Percentiles rank a stretch among this genome's conserved stretches.
Evolutionary conservation across 2,797 vertebrate species (phyloP).

Genomic region (Momotus momota): DNA sequence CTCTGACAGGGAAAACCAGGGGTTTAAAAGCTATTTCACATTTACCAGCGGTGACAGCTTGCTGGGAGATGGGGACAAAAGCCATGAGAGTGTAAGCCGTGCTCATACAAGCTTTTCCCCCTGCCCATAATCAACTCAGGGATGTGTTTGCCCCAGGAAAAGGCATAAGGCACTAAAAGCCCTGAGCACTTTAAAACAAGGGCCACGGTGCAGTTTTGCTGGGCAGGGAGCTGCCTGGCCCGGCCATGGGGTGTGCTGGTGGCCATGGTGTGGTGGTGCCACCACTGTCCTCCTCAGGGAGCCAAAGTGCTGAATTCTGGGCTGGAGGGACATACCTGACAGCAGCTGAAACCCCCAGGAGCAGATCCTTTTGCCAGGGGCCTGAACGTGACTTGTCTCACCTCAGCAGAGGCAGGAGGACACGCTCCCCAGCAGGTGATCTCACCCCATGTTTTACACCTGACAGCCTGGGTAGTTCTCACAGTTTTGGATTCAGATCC

Average conservation of each 20-base stretch:
- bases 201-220: not conserved
- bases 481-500: not conserved
- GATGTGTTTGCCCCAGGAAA: not conserved
- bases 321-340: not conserved
- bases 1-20: not conserved
- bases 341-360: not conserved
- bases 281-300: not conserved
- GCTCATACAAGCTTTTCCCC: not conserved
- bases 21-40: not conserved
- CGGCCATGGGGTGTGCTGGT: not conserved
- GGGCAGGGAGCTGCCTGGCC: not conserved
- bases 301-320: not conserved
- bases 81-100: not conserved
- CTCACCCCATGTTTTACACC: not conserved
- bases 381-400: not conserved
- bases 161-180: not conserved
- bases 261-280: not conserved
- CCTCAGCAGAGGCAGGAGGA: not conserved
- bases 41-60: not conserved
- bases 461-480: not conserved
- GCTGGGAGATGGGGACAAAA: accelerated
- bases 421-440: not conserved
- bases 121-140: not conserved
- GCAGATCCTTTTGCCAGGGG: not conserved
- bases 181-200: not conserved